A percentile compares a stretch with the other conserved stretches of the same genome.
phyloP scores from a whole-genome alignment of 1,140 invertebrate genomes.

The Drosophila littoralis region DNA sequence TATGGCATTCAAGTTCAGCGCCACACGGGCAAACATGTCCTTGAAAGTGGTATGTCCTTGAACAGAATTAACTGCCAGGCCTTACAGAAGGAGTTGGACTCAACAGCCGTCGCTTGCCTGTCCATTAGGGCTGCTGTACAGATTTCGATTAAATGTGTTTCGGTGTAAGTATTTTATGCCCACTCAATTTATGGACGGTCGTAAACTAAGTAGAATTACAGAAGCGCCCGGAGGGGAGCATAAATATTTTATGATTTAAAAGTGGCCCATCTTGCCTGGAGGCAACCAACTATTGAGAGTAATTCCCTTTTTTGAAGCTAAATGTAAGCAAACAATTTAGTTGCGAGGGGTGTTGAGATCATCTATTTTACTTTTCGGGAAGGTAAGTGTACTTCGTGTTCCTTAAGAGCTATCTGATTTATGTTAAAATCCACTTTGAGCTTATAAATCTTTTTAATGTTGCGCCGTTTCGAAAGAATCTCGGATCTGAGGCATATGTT shows the following conservation, averaged over 20 bases:
- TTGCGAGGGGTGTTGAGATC: slow-evolving; percentile 23
- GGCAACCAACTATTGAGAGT: slow-evolving; percentile 23
- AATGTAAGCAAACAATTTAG: slow-evolving; percentile 18
- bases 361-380: slow-evolving; percentile 53
- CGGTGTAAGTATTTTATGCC: slow-evolving; percentile 56
- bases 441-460: slow-evolving; percentile 60
- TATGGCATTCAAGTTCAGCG: slow-evolving; percentile 35
- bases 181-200: slow-evolving; percentile 59
- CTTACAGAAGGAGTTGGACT: slow-evolving; percentile 15
- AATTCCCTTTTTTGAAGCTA: not conserved
- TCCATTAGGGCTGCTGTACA: slow-evolving; percentile 46
- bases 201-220: slow-evolving; percentile 59
- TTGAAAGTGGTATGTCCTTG: slow-evolving; percentile 28
- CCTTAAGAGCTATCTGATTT: slow-evolving; percentile 54
- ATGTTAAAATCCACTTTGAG: slow-evolving; percentile 60
- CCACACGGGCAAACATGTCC: slow-evolving; percentile 20
- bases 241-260: slow-evolving; percentile 70
- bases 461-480: slow-evolving; percentile 14
- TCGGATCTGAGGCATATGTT: slow-evolving; percentile 8
- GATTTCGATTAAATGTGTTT: slow-evolving; percentile 57
- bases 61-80: not conserved
- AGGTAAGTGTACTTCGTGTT: slow-evolving; percentile 35
- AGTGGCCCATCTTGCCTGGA: slow-evolving; percentile 13
- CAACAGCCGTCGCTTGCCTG: slow-evolving; percentile 21
- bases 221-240: slow-evolving; percentile 17